A percentile compares a stretch with the other conserved stretches of the same genome.
Evolutionary conservation across 2,888 invertebrate genomes (phyloP).

Genomic region (Amphipoea oculea): DNA sequence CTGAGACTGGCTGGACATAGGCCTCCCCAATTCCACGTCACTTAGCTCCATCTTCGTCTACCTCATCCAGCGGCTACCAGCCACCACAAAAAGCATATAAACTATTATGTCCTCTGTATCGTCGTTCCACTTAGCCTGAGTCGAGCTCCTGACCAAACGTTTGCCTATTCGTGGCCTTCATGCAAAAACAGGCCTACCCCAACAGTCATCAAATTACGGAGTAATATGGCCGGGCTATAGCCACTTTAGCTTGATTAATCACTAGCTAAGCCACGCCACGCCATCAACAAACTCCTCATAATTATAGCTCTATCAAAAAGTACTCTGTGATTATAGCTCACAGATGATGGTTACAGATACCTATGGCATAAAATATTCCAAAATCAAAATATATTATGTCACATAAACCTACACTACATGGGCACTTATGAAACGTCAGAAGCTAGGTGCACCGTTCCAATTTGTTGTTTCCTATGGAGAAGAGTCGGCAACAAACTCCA

Average conservation of each 20-base stretch:
- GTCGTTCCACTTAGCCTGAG: not conserved
- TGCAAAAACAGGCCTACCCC: too few relatives aligned
- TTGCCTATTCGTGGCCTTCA: not conserved
- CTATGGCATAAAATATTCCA: not conserved
- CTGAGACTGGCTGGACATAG: not conserved
- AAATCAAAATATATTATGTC: too few relatives aligned
- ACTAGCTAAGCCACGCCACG: not conserved
- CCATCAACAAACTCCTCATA: not conserved
- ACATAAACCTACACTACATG: too few relatives aligned
- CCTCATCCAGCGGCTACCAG: not conserved
- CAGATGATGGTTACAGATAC: not conserved
- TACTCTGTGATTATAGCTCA: too few relatives aligned
- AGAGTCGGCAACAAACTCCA: not conserved
- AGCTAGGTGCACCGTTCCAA: not conserved
- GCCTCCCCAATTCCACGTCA: too few relatives aligned
- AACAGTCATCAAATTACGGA: not conserved
- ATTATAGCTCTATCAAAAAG: too few relatives aligned
- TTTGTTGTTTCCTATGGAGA: not conserved
- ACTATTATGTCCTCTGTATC: too few relatives aligned
- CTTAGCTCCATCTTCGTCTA: too few relatives aligned
- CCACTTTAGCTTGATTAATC: not conserved
- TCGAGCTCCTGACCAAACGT: too few relatives aligned
- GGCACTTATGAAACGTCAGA: not conserved
- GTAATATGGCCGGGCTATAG: not conserved
- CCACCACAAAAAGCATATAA: not conserved